Evolutionary conservation across 2,888 invertebrate genomes (phyloP).

Genomic region (Xanthia icteritia): DNA sequence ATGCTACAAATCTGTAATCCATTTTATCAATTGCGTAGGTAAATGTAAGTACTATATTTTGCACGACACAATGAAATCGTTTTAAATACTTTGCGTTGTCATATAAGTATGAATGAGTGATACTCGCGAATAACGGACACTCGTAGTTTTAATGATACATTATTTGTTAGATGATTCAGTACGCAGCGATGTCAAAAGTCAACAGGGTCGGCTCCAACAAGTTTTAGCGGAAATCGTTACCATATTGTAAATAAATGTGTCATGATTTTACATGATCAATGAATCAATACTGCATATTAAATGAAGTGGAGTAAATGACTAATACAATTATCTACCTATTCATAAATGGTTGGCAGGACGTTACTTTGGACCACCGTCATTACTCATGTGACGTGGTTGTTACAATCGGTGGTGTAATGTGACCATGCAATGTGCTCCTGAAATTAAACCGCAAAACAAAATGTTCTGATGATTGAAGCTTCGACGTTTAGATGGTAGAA

Average conservation of each 20-base stretch:
- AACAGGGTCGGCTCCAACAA: slow-evolving; percentile 71
- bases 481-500: background rate
- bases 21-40: slow-evolving; percentile 68
- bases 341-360: slow-evolving; percentile 37
- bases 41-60: slow-evolving; percentile 61
- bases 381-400: slow-evolving; percentile 34
- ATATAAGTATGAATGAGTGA: slow-evolving; percentile 69
- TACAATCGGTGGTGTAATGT: slow-evolving; percentile 46
- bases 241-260: slow-evolving; percentile 74
- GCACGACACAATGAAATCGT: slow-evolving; percentile 71
- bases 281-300: slow-evolving; percentile 77
- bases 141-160: slow-evolving; percentile 71
- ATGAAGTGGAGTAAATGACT: slow-evolving; percentile 62
- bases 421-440: slow-evolving; percentile 9
- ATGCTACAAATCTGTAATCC: slow-evolving; percentile 70
- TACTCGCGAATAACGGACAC: slow-evolving; percentile 75
- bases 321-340: slow-evolving; percentile 62
- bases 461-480: slow-evolving; percentile 2
- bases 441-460: background rate
- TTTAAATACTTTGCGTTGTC: slow-evolving; percentile 64
- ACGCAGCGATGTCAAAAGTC: slow-evolving; percentile 74
- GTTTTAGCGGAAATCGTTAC: slow-evolving; percentile 80
- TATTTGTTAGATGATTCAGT: slow-evolving; percentile 77
- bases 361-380: slow-evolving; percentile 36
- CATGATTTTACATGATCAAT: slow-evolving; percentile 79